phyloP scores from a whole-genome alignment of 2,797 vertebrate species.

The Pampus argenteus region DNA sequence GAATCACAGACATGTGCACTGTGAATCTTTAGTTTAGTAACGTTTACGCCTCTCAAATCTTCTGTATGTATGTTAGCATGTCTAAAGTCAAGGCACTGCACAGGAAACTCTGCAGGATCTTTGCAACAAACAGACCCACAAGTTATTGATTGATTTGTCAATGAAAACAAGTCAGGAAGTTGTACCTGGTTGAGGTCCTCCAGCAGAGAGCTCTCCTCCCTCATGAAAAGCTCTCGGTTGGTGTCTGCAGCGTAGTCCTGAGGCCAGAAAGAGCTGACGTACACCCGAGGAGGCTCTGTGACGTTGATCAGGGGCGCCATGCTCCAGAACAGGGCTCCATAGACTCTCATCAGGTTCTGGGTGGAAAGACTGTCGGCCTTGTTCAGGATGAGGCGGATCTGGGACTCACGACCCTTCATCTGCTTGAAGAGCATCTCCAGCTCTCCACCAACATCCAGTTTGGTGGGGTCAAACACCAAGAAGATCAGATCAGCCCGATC shows the following conservation, averaged over 20 bases:
- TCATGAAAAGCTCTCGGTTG: slow-evolving; percentile 92
- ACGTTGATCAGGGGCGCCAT: slow-evolving; percentile 96
- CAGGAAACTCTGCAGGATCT: no score
- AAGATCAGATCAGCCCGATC: slow-evolving; percentile 98
- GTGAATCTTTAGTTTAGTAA: not conserved
- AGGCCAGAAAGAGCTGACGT: slow-evolving; percentile 98
- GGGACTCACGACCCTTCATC: slow-evolving; percentile 96
- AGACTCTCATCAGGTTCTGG: slow-evolving; percentile 97
- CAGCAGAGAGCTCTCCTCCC: slow-evolving; percentile 95
- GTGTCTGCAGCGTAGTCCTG: slow-evolving; percentile 92
- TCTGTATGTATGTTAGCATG: no score
- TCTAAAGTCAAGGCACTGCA: no score
- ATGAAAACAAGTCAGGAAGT: not conserved
- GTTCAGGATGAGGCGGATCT: slow-evolving; percentile 97
- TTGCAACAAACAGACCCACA: no score
- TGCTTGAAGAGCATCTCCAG: slow-evolving; percentile 96
- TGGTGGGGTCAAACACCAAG: slow-evolving; percentile 97
- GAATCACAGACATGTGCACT: not conserved
- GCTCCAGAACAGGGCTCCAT: slow-evolving; percentile 98
- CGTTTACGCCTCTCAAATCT: not conserved
- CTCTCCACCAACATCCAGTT: slow-evolving; percentile 95
- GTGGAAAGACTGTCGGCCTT: slow-evolving; percentile 95
- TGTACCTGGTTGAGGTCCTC: slow-evolving; percentile 94
- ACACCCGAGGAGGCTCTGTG: slow-evolving; percentile 95
- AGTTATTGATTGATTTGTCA: no score